Percentiles rank a stretch among this genome's conserved stretches.
phyloP scores from a whole-genome alignment of 1,140 invertebrate species.

The Goniozus legneri region DNA sequence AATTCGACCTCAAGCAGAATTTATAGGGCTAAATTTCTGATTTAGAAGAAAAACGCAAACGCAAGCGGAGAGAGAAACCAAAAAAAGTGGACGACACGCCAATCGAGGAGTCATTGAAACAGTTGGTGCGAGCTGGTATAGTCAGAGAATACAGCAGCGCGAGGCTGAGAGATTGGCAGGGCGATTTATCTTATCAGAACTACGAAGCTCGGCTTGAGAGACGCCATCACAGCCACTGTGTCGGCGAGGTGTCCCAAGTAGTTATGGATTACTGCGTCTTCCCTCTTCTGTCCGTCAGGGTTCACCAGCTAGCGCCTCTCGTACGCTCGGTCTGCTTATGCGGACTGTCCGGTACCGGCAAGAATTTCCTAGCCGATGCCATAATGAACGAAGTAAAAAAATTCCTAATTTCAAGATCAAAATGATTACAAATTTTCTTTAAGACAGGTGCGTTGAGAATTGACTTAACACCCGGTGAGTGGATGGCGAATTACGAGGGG shows the following conservation, averaged over 20 bases:
- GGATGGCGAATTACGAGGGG: constrained; percentile 54
- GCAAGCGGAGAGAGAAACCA: constrained; percentile 43
- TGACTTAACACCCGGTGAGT: constrained; percentile 59
- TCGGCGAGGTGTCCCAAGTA: constrained; percentile 56
- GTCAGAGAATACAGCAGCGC: constrained; percentile 34
- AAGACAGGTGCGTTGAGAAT: constrained; percentile 65
- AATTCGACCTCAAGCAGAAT: background rate
- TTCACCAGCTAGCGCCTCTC: constrained; percentile 57
- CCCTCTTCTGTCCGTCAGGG: constrained; percentile 59
- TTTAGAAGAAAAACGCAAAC: constrained; percentile 5
- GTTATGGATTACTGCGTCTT: constrained; percentile 65
- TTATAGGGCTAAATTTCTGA: background rate
- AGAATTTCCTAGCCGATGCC: constrained; percentile 59
- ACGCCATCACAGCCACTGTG: constrained; percentile 45
- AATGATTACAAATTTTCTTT: too few species aligned
- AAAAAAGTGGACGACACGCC: constrained; percentile 55
- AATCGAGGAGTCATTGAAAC: constrained; percentile 57
- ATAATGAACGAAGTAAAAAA: constrained; percentile 60
- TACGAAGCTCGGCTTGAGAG: constrained; percentile 32
- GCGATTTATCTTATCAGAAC: constrained; percentile 45
- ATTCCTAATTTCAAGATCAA: too few species aligned
- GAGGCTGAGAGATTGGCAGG: constrained; percentile 37
- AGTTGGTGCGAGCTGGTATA: constrained; percentile 54
- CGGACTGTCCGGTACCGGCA: constrained; percentile 58
- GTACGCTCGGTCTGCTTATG: constrained; percentile 61